Base-by-base conservation (phyloP, 2,113 vertebrate genomes). In the Cryptotis parvus region DNA sequence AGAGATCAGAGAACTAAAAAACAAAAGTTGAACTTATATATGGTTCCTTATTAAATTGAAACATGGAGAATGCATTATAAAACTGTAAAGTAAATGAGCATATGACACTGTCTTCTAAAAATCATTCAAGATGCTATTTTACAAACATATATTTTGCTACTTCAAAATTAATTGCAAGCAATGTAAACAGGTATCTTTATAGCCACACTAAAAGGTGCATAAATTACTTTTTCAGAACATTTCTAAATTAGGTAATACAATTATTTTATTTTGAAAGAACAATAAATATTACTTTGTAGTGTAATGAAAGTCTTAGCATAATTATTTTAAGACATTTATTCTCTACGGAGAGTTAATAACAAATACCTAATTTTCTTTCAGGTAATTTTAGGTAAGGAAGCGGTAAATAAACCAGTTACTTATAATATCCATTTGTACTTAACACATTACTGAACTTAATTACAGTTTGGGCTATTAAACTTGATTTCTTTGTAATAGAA, bases 391-490 rank as follows among this genome's bases (percentile, higher is more conserved):
- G 65, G 63, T 65, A 84, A 43, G 9, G 22, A 22, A 69, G 73
- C 3, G 41, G 20, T 77, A 92, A 78, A 66, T 84, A 55, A 37
- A 61, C 24, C 35, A 41, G 31, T 35, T 78, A 41, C 1, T 12
- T 74, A 78, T 78, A 39, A 87, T 84, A 12, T 4, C n/a, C 68
- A 65, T 73, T 26, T 87, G 24, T 33, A 89, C 26, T 89, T 31
- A 84, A 72, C 22, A 77, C 8, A 83, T 58, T 86, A 37, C 24
- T 91, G 27, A 96, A 96, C 93, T 72, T 94, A 93, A 90, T 0
- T 24, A 91, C 39, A 20, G 39, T 84, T 87, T 92, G 2, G 27
- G 16, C 27, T 93, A 16, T 43, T 83, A 91, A 20, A 9, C 91
- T 91, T 94, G 12, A 91, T 77, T 94, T 85, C 72, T 86, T 78